phyloP scores from a whole-genome alignment of 30 jellyfish, hydroid and myxozoan species.

The Cassiopea andromeda region DNA sequence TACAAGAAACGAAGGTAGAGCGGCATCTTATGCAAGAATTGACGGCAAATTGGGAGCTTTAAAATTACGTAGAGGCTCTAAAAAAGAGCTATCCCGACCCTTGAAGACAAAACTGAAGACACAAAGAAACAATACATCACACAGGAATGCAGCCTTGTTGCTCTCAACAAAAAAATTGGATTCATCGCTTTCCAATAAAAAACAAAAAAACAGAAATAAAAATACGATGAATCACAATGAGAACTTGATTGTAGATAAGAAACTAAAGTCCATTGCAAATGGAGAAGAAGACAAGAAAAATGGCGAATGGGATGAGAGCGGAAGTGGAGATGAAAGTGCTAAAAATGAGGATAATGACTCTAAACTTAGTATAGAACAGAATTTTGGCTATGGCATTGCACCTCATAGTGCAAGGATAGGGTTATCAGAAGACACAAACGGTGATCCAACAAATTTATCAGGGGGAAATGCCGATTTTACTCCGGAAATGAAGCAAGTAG shows the following conservation, averaged over 20 bases:
- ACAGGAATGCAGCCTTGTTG: neutral
- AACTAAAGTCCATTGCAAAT: slow-evolving; percentile 13
- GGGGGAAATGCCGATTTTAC: neutral
- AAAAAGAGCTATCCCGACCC: neutral
- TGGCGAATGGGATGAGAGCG: slow-evolving; percentile 22
- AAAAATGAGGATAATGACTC: neutral
- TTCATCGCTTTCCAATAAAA: slow-evolving; percentile 34
- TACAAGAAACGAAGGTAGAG: neutral
- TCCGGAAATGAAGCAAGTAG: neutral
- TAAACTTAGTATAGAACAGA: neutral
- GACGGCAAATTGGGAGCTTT: neutral
- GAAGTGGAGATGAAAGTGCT: slow-evolving; percentile 18
- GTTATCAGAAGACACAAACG: too few species aligned
- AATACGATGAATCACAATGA: slow-evolving; percentile 23
- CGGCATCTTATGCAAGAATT: neutral
- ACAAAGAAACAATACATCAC: neutral
- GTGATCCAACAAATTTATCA: too few species aligned
- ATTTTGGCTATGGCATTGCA: too few species aligned
- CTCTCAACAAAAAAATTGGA: slow-evolving; percentile 23
- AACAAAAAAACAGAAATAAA: slow-evolving; percentile 46
- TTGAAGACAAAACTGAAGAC: neutral
- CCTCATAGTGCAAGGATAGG: too few species aligned
- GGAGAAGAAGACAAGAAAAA: slow-evolving; percentile 8
- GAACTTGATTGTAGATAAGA: slow-evolving; percentile 27
- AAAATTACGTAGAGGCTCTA: neutral